Evolutionary conservation across 2,888 invertebrate species (phyloP), one percentile per base, ranked within the genome.

Genomic region (Dorcus hopei): DNA sequence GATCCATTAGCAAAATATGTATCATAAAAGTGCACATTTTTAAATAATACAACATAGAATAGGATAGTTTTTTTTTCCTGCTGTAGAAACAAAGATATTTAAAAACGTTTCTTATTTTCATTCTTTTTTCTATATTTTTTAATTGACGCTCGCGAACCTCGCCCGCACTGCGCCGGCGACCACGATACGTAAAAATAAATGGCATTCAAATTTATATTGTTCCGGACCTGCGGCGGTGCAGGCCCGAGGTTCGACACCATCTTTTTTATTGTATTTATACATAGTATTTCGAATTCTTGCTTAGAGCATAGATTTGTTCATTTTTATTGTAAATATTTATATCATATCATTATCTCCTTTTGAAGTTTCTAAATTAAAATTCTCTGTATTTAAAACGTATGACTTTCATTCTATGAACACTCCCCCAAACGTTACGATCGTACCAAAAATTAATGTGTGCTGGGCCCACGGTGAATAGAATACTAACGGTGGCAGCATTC

Each of bases 311-410:
- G 68, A 70, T 73, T 74, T 72, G 76, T 76, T 78, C 79, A 78
- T 77, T 77, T 77, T 76, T 81, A 80, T 54, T 58, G 58, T 58
- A 58, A 54, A 58, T 82, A 82, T 78, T 82, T 82, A 83, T 80
- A 78, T 87, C 87, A 87, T 87, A 86, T 86, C 85, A 86, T 86
- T 86, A 86, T 87, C 86, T 86, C 86, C 86, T 86, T 86, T 87
- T 83, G 81, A 84, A 87, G 86, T 88, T 88, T 88, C 87, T 87
- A 87, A 88, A 88, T 87, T 87, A 82, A 79, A 77, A 77, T 79
- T 80, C 79, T 80, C 82, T 83, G 81, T 82, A 82, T 80, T 80
- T 78, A 80, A 58, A 62, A 19, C 2, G 61, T 56, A 62, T 81
- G 47, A 33, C 26, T 47, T 45, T 45, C 23, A 45, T 45, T 45